These are phyloP conservation scores for Melinopterus prodromus DNA, from an alignment of 2,888 invertebrate genomes.

Conservation along the genomic window DNA sequence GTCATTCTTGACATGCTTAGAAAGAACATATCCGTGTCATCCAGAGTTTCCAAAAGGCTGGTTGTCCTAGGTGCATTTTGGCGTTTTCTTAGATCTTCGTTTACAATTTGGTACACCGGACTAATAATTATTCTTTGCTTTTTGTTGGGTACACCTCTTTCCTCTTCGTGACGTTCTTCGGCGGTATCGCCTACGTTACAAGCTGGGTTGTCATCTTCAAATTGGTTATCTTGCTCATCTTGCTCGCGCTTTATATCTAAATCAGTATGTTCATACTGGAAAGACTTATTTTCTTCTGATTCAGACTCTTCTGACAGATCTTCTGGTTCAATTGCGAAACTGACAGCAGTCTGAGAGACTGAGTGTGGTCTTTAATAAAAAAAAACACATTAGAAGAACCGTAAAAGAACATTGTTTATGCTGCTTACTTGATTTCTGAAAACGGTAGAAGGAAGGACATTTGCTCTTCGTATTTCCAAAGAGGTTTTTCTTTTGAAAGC, in stretches of 20 bases:
- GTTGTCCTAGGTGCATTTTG: neutral
- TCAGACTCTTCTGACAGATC: neutral
- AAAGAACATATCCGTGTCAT: constrained; percentile 32
- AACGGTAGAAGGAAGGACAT: constrained; percentile 33
- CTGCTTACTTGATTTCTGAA: constrained; percentile 23
- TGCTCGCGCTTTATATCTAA: constrained; percentile 14
- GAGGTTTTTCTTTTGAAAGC: constrained; percentile 10
- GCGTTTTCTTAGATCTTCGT: too few relatives aligned
- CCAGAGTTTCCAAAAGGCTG: constrained; percentile 10
- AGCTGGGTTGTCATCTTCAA: constrained; percentile 23
- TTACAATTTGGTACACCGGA: too few relatives aligned
- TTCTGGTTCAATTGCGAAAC: neutral
- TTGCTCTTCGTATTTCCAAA: constrained; percentile 32
- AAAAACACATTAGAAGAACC: neutral
- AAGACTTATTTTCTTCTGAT: constrained; percentile 8
- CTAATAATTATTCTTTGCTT: constrained; percentile 11
- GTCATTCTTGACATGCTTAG: constrained; percentile 34
- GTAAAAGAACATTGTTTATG: neutral
- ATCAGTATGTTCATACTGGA: constrained; percentile 26
- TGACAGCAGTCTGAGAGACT: neutral
- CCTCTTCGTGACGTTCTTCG: constrained; percentile 10
- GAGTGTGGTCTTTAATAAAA: neutral
- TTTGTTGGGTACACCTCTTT: constrained; percentile 15
- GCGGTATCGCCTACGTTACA: constrained; percentile 20
- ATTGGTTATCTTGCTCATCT: constrained; percentile 22